Conservation (phyloP, 2,888 invertebrate genomes). For the Frankliniella fusca region DNA sequence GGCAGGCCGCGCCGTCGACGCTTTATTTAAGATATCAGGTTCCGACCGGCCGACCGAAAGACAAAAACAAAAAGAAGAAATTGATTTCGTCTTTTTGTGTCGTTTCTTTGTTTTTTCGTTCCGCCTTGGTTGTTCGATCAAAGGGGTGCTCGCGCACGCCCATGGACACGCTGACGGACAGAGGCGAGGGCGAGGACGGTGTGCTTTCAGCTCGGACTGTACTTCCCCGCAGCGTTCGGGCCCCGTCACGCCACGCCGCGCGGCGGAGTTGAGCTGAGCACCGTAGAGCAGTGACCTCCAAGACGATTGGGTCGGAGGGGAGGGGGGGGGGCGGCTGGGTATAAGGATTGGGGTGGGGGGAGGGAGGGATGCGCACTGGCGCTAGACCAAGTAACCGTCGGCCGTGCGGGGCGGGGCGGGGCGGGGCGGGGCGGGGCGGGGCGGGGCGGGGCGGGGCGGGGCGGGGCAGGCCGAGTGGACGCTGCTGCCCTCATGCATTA, state of each 20-base stretch:
- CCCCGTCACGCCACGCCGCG: not conserved
- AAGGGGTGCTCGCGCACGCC: no score
- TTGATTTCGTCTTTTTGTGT: no score
- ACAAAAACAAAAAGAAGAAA: no score
- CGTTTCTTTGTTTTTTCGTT: no score
- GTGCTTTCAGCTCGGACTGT: no score
- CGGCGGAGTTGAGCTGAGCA: not conserved
- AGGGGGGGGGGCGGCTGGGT: not conserved
- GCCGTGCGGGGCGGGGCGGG: not conserved
- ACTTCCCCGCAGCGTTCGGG: no score
- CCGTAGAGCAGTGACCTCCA: not conserved
- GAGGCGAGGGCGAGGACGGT: no score
- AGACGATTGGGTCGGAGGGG: not conserved
- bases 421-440: not conserved
- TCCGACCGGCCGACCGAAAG: no score
- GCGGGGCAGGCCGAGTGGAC: constrained; percentile 30
- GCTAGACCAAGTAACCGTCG: not conserved
- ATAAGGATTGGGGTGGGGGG: not conserved
- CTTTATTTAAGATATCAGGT: no score
- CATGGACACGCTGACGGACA: no score
- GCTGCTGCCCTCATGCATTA: not conserved
- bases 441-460: constrained; percentile 17
- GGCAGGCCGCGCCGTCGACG: no score
- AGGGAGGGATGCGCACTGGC: not conserved
- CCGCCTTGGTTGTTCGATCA: no score